A percentile compares a stretch with the other conserved stretches of the same genome.
These are phyloP conservation scores for Acanthurus tractus DNA, from an alignment of 2,797 vertebrate genomes.

Conservation along the genomic window DNA sequence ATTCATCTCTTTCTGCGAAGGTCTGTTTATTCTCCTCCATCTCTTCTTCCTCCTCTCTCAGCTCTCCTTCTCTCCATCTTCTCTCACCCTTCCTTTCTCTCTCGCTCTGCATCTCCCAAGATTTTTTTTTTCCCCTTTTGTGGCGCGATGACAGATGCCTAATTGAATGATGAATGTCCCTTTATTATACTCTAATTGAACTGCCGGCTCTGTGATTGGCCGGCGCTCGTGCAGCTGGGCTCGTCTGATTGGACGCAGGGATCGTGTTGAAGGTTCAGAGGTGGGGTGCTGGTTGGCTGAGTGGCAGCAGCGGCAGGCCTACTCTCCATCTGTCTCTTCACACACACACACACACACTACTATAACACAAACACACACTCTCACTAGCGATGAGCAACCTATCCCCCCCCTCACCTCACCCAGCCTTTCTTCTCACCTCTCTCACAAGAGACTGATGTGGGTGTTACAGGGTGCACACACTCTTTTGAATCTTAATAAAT, in stretches of 20 bases:
- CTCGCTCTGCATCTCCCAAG: constrained; percentile 77
- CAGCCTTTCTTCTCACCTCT: constrained; percentile 85
- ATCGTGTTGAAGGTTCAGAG: constrained; percentile 81
- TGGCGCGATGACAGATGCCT: constrained; percentile 96
- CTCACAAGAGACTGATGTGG: constrained; percentile 65
- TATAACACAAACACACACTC: constrained; percentile 37
- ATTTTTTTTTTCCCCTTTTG: constrained; percentile 85
- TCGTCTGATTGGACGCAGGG: constrained; percentile 79
- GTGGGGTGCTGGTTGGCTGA: constrained; percentile 71
- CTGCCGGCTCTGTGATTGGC: constrained; percentile 92
- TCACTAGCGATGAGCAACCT: constrained; percentile 48
- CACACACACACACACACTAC: constrained; percentile 49
- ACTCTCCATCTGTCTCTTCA: constrained; percentile 96
- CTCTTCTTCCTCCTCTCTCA: constrained; percentile 6
- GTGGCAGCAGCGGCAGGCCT: constrained; percentile 86
- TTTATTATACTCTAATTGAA: constrained; percentile 98
- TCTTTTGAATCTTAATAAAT: constrained; percentile 91
- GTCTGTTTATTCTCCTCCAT: constrained; percentile 25
- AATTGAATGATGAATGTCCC: constrained; percentile 99
- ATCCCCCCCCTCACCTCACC: constrained; percentile 80
- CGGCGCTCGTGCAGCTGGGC: constrained; percentile 79
- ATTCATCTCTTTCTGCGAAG: constrained; percentile 57
- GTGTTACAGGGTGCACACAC: constrained; percentile 59
- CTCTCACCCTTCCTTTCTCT: constrained; percentile 70
- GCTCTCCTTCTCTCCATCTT: constrained; percentile 66